Conservation (phyloP, 2,888 invertebrate genomes). For the Koerneria pararmatus region DNA sequence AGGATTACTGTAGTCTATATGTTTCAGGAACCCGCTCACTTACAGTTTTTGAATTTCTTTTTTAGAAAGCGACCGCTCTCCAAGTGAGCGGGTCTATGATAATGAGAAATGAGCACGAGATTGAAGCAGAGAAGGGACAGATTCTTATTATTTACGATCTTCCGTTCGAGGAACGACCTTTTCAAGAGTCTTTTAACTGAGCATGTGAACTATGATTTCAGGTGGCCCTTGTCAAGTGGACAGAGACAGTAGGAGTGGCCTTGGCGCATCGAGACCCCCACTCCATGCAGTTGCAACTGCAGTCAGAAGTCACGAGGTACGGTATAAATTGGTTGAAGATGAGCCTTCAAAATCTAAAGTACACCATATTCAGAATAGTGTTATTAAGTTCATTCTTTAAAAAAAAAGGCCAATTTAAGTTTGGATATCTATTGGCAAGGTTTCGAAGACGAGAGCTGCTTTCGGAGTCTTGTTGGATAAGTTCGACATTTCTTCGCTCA, state of each 20-base stretch:
- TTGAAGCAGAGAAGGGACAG: neutral
- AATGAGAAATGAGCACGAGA: no score
- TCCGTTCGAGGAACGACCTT: conserved; percentile 1
- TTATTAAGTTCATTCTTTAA: neutral
- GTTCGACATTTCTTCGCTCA: no score
- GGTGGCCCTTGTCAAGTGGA: conserved; percentile 74
- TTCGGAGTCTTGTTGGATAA: no score
- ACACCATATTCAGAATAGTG: neutral
- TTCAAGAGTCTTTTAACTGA: conserved; percentile 7
- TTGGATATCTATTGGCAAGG: neutral
- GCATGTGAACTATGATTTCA: conserved; percentile 40
- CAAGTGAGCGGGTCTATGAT: no score
- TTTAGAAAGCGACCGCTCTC: no score
- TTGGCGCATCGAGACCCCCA: conserved; percentile 67
- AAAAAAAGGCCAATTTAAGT: neutral
- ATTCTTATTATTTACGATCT: neutral
- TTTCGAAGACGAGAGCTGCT: no score
- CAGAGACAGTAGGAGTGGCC: conserved; percentile 71
- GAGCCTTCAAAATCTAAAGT: neutral
- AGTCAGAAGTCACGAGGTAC: conserved; percentile 61
- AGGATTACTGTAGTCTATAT: no score
- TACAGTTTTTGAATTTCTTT: no score
- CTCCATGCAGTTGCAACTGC: conserved; percentile 65
- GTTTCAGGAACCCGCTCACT: no score
- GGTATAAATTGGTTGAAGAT: conserved; percentile 34